Percentiles rank a stretch among this genome's conserved stretches.
Conservation (phyloP, 2,113 vertebrate species). For the Triplophysa siluroides region DNA sequence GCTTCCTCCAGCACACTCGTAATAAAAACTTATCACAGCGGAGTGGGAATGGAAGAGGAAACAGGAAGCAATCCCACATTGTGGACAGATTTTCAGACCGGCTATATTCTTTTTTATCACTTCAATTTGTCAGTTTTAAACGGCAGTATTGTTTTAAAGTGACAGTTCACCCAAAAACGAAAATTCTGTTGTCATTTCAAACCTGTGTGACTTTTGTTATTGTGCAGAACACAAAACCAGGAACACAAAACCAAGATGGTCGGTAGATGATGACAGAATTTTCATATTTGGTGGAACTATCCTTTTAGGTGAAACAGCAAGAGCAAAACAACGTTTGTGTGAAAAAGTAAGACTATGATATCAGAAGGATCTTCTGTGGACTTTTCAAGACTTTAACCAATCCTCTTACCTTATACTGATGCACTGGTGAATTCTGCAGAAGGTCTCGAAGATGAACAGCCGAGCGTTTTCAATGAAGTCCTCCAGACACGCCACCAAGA, state of each 20-base stretch:
- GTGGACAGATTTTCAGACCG: conserved; percentile 49
- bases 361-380: too few species aligned
- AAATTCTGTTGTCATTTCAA: too few species aligned
- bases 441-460: conserved; percentile 98
- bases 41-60: conserved; percentile 42
- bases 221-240: too few species aligned
- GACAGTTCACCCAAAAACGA: too few species aligned
- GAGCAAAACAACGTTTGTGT: too few species aligned
- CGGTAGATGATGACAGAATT: too few species aligned
- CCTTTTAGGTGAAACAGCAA: too few species aligned
- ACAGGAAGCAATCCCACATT: conserved; percentile 45
- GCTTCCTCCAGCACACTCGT: conserved; percentile 50
- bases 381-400: background rate
- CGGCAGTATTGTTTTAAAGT: too few species aligned
- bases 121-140: conserved; percentile 9
- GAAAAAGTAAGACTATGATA: too few species aligned
- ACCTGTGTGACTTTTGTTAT: too few species aligned
- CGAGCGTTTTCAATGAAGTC: conserved; percentile 99
- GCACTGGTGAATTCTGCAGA: conserved; percentile 97
- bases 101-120: conserved; percentile 20
- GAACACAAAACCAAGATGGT: too few species aligned
- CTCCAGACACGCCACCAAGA: conserved; percentile 93
- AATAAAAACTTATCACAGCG: conserved; percentile 67
- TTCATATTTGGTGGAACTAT: too few species aligned
- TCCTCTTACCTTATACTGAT: conserved; percentile 93